Evolutionary conservation across 2,113 vertebrate species (phyloP).

Genomic region (Semnornis frantzii): DNA sequence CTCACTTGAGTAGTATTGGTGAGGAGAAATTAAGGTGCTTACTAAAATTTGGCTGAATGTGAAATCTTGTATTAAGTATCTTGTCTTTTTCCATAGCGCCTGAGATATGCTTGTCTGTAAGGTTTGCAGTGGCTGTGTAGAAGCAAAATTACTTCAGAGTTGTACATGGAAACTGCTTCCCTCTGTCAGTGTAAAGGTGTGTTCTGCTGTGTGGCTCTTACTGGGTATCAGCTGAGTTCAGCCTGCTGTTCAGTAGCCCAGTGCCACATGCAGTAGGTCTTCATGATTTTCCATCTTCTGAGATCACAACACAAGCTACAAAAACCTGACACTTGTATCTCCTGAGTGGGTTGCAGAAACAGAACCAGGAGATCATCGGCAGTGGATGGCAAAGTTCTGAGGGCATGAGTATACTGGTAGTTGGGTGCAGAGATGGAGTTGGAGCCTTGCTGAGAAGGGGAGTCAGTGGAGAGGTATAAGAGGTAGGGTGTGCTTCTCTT

Average conservation of each 20-base stretch:
- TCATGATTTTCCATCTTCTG: not conserved
- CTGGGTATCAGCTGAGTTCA: not conserved
- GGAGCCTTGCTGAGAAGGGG: not conserved
- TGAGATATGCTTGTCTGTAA: not conserved
- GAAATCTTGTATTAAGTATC: not conserved
- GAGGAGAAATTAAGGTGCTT: not conserved
- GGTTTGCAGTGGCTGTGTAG: not conserved
- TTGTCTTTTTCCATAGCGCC: not conserved
- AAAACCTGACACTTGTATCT: not conserved
- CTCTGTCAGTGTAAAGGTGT: not conserved
- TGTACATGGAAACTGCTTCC: not conserved
- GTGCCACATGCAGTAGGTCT: not conserved
- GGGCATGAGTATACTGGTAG: not conserved
- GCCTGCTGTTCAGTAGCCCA: not conserved
- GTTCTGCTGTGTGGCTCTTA: not conserved
- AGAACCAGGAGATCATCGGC: not conserved
- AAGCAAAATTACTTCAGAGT: not conserved
- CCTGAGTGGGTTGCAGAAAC: not conserved
- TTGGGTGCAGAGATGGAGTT: not conserved
- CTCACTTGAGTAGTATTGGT: not conserved
- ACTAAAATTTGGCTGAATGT: not conserved
- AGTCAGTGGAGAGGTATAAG: not conserved
- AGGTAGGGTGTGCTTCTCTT: not conserved
- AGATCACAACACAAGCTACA: not conserved
- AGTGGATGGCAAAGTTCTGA: not conserved